phyloP scores from a whole-genome alignment of 2,888 invertebrate genomes.

The Fabriciana adippe region DNA sequence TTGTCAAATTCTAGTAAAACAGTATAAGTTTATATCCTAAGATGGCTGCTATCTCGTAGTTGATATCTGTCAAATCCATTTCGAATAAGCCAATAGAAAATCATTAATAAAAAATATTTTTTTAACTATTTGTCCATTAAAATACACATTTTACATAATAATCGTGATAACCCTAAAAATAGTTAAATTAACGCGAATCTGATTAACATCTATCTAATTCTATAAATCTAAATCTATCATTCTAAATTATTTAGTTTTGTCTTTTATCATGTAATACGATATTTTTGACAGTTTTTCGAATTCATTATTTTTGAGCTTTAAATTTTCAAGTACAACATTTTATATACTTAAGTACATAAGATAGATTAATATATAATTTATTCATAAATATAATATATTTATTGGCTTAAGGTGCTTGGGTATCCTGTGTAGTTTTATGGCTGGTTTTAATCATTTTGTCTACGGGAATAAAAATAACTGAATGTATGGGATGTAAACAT shows the following conservation, averaged over 20 bases:
- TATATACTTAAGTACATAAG: slow-evolving; percentile 49
- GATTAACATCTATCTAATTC: neutral
- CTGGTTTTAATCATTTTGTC: slow-evolving; percentile 52
- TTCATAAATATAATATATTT: slow-evolving; percentile 63
- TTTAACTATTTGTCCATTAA: slow-evolving; percentile 10
- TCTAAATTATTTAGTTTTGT: slow-evolving; percentile 3
- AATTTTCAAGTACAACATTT: slow-evolving; percentile 67
- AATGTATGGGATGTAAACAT: neutral
- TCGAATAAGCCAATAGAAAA: neutral
- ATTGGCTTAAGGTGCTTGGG: slow-evolving; percentile 77
- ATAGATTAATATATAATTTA: slow-evolving; percentile 69
- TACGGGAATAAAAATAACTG: neutral
- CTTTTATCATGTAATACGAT: slow-evolving; percentile 30
- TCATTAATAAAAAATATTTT: slow-evolving; percentile 4
- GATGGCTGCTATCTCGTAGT: neutral
- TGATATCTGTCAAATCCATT: slow-evolving; percentile 2
- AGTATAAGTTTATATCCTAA: too few species aligned
- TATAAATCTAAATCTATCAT: neutral
- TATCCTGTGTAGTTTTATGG: slow-evolving; percentile 58
- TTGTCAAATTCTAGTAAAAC: neutral
- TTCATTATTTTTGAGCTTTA: slow-evolving; percentile 74
- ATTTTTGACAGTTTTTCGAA: slow-evolving; percentile 42
- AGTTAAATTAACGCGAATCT: neutral
- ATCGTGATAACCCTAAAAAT: slow-evolving; percentile 13
- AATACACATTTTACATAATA: neutral